A percentile compares a stretch with the other conserved stretches of the same genome.
phyloP scores from a whole-genome alignment of 2,888 invertebrate species.

The Philaethria dido region DNA sequence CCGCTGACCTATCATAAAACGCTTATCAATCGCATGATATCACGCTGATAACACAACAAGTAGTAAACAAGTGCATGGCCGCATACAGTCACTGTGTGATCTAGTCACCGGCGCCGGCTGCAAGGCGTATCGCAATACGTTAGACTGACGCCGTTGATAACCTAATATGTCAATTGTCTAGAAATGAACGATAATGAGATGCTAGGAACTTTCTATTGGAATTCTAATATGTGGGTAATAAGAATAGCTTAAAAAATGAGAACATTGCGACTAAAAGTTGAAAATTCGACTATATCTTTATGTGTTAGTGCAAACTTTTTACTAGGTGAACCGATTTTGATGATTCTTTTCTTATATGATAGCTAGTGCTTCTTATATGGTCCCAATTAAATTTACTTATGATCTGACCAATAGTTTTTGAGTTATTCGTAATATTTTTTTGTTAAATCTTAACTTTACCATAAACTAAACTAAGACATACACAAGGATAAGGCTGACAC shows the following conservation, averaged over 20 bases:
- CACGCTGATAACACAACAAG: slow-evolving; percentile 7
- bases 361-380: too few relatives aligned
- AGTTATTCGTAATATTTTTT: too few relatives aligned
- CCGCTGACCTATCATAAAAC: neutral
- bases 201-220: slow-evolving; percentile 1
- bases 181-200: neutral
- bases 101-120: slow-evolving; percentile 6
- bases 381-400: too few relatives aligned
- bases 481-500: neutral
- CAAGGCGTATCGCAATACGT: neutral
- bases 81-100: neutral
- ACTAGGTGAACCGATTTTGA: too few relatives aligned
- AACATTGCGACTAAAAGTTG: neutral
- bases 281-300: too few relatives aligned
- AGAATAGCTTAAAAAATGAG: neutral
- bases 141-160: slow-evolving; percentile 4
- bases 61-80: slow-evolving; percentile 14
- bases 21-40: slow-evolving; percentile 1
- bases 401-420: too few relatives aligned
- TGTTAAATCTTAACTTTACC: too few relatives aligned
- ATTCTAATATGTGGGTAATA: neutral
- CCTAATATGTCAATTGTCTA: slow-evolving; percentile 22
- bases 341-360: too few relatives aligned
- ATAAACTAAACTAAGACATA: too few relatives aligned
- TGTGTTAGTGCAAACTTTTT: too few relatives aligned